These are phyloP conservation scores for Sesia bembeciformis DNA, from an alignment of 2,888 invertebrate species.

Conservation along the genomic window DNA sequence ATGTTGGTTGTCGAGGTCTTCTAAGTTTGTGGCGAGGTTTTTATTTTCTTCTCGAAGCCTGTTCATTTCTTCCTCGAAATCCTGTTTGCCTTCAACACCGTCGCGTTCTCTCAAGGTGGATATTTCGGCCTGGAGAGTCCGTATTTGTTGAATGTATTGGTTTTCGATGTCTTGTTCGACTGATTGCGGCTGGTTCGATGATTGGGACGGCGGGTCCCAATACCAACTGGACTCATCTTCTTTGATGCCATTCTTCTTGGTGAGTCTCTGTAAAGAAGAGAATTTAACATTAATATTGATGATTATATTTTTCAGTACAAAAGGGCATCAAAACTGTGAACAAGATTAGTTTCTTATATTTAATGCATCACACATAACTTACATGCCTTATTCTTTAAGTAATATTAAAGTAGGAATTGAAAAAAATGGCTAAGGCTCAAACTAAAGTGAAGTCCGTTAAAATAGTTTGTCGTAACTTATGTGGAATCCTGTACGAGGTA, in stretches of 20 bases:
- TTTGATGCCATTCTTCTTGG: slow-evolving; percentile 54
- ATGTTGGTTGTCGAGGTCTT: slow-evolving; percentile 84
- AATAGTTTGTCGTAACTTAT: not conserved
- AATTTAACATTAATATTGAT: slow-evolving; percentile 5
- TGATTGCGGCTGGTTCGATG: slow-evolving; percentile 13
- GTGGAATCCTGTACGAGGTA: not conserved
- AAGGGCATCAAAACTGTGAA: no score
- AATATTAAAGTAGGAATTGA: no score
- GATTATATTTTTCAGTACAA: no score
- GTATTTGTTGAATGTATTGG: slow-evolving; percentile 47
- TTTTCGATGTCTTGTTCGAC: slow-evolving; percentile 27
- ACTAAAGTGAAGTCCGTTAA: no score
- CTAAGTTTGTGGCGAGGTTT: slow-evolving; percentile 74
- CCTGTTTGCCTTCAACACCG: slow-evolving; percentile 27
- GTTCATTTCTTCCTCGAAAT: slow-evolving; percentile 51
- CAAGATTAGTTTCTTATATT: no score
- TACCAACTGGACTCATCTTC: slow-evolving; percentile 70
- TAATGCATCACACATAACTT: no score
- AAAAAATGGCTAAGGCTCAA: no score
- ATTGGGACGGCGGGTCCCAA: slow-evolving; percentile 60
- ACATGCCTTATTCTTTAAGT: no score
- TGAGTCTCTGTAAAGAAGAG: slow-evolving; percentile 53
- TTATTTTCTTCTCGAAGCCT: slow-evolving; percentile 74
- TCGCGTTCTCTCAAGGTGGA: slow-evolving; percentile 49
- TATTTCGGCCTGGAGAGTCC: slow-evolving; percentile 49